Percentiles rank a stretch among this genome's conserved stretches.
These are phyloP conservation scores for Morphnarchus princeps DNA, from an alignment of 2,113 vertebrate species.

Conservation along the genomic window DNA sequence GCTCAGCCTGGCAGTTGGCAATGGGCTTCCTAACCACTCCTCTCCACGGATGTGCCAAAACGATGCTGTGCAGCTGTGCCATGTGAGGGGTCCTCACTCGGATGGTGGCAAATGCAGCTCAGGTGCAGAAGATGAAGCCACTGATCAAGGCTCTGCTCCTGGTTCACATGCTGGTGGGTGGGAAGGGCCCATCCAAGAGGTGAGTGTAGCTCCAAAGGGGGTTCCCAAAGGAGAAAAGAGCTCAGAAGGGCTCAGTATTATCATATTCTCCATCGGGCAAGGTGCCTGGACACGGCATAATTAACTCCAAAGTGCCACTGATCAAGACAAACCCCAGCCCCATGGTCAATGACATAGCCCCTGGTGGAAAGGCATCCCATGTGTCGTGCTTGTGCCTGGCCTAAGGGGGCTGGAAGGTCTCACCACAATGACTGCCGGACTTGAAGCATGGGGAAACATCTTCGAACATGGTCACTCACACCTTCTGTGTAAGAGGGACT, in stretches of 20 bases:
- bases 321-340: not conserved
- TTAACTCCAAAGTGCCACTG: not conserved
- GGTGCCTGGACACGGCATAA: not conserved
- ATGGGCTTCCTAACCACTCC: not conserved
- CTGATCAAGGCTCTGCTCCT: not conserved
- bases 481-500: not conserved
- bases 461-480: not conserved
- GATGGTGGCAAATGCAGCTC: not conserved
- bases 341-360: not conserved
- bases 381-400: not conserved
- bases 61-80: accelerated
- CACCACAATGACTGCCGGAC: not conserved
- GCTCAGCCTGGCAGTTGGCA: not conserved
- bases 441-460: not conserved
- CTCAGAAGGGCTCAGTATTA: not conserved
- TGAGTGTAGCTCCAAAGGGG: not conserved
- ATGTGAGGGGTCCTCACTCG: not conserved
- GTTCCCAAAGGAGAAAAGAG: not conserved
- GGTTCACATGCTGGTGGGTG: accelerated
- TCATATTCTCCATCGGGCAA: not conserved
- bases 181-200: not conserved
- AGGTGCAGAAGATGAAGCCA: not conserved
- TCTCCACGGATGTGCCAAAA: accelerated
- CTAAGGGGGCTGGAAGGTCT: not conserved
- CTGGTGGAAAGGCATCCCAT: not conserved